A percentile compares a stretch with the other conserved stretches of the same genome.
These are phyloP conservation scores for Eledona agricola DNA, from an alignment of 2,888 invertebrate genomes.

Conservation along the genomic window DNA sequence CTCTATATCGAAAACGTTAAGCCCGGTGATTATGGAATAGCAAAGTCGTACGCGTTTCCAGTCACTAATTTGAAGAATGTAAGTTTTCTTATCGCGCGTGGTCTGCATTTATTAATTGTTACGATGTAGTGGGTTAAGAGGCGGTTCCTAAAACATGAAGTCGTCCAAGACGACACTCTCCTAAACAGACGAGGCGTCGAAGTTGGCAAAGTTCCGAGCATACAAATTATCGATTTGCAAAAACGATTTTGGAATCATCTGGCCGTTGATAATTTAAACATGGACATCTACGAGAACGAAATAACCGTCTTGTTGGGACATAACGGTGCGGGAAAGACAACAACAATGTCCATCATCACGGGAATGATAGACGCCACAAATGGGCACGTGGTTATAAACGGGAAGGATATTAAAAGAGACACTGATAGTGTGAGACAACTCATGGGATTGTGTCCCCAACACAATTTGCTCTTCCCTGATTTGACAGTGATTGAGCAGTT, in stretches of 20 bases:
- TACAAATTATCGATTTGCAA: constrained; percentile 64
- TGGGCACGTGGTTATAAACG: constrained; percentile 77
- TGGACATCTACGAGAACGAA: constrained; percentile 83
- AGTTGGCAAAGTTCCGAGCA: constrained; percentile 48
- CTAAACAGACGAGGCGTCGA: not conserved
- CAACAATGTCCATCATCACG: constrained; percentile 77
- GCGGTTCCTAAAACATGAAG: no score
- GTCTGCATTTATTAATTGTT: no score
- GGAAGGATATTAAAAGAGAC: constrained; percentile 73
- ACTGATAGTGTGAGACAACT: constrained; percentile 73
- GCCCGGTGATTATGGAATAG: constrained; percentile 72
- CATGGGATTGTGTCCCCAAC: constrained; percentile 91
- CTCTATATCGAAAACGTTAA: constrained; percentile 68
- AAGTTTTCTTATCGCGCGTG: not conserved
- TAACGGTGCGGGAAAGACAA: constrained; percentile 64
- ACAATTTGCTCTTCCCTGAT: constrained; percentile 84
- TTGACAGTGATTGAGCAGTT: constrained; percentile 87
- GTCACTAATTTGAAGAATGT: constrained; percentile 1
- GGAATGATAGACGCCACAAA: constrained; percentile 74
- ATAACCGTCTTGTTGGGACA: constrained; percentile 88
- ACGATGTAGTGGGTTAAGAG: no score
- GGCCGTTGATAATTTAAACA: constrained; percentile 74
- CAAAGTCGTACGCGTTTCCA: constrained; percentile 58
- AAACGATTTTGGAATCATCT: constrained; percentile 61
- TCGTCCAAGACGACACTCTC: no score